Conservation (phyloP, 1,140 invertebrate genomes). For the Harlomillsia oculata region DNA sequence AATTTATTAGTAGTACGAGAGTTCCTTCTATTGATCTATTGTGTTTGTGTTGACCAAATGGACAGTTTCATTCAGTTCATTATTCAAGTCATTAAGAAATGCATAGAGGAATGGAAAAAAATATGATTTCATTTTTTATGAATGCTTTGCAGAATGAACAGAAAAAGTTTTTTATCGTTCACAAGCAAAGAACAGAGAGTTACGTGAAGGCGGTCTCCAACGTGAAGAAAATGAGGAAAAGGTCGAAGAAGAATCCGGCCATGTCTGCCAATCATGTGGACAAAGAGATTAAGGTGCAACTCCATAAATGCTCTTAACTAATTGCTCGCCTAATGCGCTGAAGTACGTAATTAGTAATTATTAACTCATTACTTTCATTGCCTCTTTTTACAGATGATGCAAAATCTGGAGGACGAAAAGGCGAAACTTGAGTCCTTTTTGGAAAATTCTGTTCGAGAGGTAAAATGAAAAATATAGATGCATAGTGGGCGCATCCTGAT, state of each 20-base stretch:
- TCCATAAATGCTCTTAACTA: too few species aligned
- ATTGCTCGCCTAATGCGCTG: too few species aligned
- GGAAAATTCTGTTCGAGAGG: conserved; percentile 80
- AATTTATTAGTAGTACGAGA: too few species aligned
- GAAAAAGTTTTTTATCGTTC: conserved; percentile 78
- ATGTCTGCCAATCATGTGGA: conserved; percentile 63
- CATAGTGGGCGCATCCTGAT: too few species aligned
- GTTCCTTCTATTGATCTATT: too few species aligned
- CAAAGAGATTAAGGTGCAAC: conserved; percentile 71
- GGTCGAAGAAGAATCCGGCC: conserved; percentile 56
- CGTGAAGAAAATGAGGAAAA: conserved; percentile 80
- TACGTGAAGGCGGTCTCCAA: conserved; percentile 78
- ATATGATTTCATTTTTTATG: too few species aligned
- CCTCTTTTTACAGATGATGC: conserved; percentile 57
- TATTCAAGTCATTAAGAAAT: too few species aligned
- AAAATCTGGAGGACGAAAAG: conserved; percentile 80
- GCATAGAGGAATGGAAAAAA: too few species aligned
- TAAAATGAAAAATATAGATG: conserved; percentile 42
- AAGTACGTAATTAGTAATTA: too few species aligned
- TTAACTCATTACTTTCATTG: too few species aligned
- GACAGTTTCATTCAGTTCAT: too few species aligned
- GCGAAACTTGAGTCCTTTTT: conserved; percentile 79
- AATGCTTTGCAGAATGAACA: conserved; percentile 67
- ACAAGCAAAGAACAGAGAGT: conserved; percentile 74
- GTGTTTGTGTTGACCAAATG: too few species aligned